Base-by-base conservation (phyloP, 2,888 invertebrate genomes). In the Sabatieria punctata region DNA sequence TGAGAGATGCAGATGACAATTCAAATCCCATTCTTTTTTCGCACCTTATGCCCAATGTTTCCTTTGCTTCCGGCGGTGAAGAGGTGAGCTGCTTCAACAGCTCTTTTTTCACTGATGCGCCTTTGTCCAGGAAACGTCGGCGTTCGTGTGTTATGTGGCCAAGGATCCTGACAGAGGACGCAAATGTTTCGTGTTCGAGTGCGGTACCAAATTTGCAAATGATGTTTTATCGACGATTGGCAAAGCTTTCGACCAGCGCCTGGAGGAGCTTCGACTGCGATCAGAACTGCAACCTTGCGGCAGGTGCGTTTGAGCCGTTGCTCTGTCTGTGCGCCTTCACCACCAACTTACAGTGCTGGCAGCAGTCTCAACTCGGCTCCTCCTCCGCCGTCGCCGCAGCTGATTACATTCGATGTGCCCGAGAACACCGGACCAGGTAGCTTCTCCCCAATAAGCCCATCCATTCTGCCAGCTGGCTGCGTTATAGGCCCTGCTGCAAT, bases 91-190 rank as follows among this genome's bases (percentile, higher is more conserved):
- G n/a, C 22, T 38, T 33, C n/a, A 33, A 33, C n/a, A 13, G 13
- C n/a, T 33, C n/a, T 33, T 11, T 33, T 33, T 38, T 18, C 15
- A 8, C 6, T 38, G 38, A 18, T 38, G n/a, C 6, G 11, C 6
- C 19, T 13, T 11, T 8, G n/a, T 38, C 23, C n/a, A 41, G 41
- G 41, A 41, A 8, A 41, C 24, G 23, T 4, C 41, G 6, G 41
- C 15, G 13, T 41, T 22, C 22, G 41, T 41, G 41, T 41, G 41
- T 23, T 41, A 41, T 23, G 41, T 41, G 41, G 41, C 24, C 4
- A 41, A 41, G 19, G 41, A 41, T 6, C 22, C 15, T 8, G 15
- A 11, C 15, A 13, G 4, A 19, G 41, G 41, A 4, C 41, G 41
- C 15, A 6, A 18, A 19, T 41, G 41, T 18, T 25, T 22, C 24